phyloP scores from a whole-genome alignment of 2,113 vertebrate genomes.

The Glareola pratincola region DNA sequence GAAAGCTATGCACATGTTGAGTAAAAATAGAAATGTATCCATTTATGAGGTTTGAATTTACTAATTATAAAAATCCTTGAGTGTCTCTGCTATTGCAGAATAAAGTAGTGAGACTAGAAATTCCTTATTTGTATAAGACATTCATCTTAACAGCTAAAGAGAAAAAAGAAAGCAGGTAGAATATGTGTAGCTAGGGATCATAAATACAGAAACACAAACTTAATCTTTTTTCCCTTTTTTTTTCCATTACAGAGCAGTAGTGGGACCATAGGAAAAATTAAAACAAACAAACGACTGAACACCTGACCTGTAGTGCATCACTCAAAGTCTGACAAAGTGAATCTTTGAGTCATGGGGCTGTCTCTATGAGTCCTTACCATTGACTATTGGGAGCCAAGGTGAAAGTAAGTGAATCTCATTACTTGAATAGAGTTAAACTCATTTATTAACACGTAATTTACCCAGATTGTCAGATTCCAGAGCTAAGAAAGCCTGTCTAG shows the following conservation, averaged over 20 bases:
- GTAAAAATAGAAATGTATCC: not conserved
- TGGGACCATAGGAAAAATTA: not conserved
- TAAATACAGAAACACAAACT: not conserved
- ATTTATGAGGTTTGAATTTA: not conserved
- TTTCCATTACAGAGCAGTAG: not conserved
- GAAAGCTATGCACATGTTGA: not conserved
- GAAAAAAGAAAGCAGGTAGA: not conserved
- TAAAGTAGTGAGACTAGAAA: not conserved
- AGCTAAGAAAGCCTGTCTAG: not conserved
- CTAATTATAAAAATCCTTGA: not conserved
- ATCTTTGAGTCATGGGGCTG: not conserved
- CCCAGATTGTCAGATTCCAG: not conserved
- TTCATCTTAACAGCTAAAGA: not conserved
- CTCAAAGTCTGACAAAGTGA: not conserved
- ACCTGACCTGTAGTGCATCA: not conserved
- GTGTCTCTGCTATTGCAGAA: not conserved
- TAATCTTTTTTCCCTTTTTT: not conserved
- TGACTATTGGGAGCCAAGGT: not conserved
- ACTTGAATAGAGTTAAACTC: not conserved
- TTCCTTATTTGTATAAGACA: not conserved
- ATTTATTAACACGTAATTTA: not conserved
- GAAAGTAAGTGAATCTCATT: not conserved
- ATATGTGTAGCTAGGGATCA: not conserved
- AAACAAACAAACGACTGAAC: not conserved
- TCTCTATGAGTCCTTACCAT: not conserved